Evolutionary conservation across 2,113 vertebrate genomes (phyloP).

Genomic region (Pteropus alecto): DNA sequence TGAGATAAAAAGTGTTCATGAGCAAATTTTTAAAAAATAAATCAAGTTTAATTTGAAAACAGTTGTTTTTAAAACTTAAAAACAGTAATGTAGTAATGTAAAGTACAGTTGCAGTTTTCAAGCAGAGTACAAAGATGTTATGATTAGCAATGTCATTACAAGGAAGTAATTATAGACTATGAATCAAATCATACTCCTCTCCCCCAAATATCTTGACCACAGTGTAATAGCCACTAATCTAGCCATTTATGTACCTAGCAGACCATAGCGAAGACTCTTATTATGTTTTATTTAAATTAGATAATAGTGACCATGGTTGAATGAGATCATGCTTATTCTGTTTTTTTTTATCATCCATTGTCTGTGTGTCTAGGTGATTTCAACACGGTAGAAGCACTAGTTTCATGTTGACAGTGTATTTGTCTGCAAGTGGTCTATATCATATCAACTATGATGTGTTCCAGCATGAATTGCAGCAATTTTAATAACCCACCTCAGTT

Average conservation of each 20-base stretch:
- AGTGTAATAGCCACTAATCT: not conserved
- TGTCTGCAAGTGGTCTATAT: not conserved
- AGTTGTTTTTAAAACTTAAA: not conserved
- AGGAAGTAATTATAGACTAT: not conserved
- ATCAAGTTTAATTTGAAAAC: not conserved
- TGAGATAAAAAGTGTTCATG: not conserved
- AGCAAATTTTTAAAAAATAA: not conserved
- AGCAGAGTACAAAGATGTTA: not conserved
- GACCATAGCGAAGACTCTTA: not conserved
- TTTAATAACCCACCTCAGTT: not conserved
- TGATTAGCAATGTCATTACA: not conserved
- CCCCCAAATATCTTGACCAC: not conserved
- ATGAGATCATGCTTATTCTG: not conserved
- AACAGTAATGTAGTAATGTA: not conserved
- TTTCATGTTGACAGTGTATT: not conserved
- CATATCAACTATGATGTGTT: not conserved
- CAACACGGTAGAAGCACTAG: not conserved
- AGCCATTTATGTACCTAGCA: not conserved
- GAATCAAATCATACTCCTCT: not conserved
- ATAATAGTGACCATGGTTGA: not conserved
- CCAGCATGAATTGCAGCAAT: not conserved
- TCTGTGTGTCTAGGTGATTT: not conserved
- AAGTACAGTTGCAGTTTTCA: not conserved
- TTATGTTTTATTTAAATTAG: conserved; percentile 2
- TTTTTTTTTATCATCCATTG: not conserved